phyloP scores from a whole-genome alignment of 92 coral and sea anemone genomes.

The Micromussa lordhowensis region DNA sequence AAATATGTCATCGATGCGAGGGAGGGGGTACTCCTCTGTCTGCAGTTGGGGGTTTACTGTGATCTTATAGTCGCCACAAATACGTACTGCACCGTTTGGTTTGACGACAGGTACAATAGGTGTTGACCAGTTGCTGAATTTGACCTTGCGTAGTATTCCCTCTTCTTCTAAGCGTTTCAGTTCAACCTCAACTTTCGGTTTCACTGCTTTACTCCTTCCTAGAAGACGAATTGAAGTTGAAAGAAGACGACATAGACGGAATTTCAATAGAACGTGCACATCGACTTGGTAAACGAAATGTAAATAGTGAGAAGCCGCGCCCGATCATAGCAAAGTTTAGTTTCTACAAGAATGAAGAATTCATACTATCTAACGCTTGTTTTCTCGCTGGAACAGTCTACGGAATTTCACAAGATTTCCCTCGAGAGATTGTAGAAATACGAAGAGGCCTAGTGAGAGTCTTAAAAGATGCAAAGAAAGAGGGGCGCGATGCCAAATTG shows the following conservation, averaged over 20 bases:
- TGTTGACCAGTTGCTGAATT: no score
- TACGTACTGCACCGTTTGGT: no score
- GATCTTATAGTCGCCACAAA: no score
- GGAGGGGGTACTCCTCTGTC: no score
- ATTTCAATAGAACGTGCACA: slow-evolving; percentile 40
- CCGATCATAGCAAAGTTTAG: slow-evolving; percentile 35
- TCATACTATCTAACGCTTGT: slow-evolving; percentile 10
- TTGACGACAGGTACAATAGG: no score
- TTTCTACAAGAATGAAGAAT: slow-evolving; percentile 20
- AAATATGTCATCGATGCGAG: no score
- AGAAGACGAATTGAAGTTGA: slow-evolving; percentile 20
- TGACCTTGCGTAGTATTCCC: no score
- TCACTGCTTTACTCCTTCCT: neutral
- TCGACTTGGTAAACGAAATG: slow-evolving; percentile 17
- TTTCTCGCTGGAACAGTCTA: neutral
- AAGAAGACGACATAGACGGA: slow-evolving; percentile 19
- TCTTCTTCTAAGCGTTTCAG: no score
- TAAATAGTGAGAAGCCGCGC: slow-evolving; percentile 1
- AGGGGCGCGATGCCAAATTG: slow-evolving; percentile 14
- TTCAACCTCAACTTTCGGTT: no score
- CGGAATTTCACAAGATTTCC: slow-evolving; percentile 19
- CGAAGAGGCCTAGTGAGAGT: slow-evolving; percentile 19
- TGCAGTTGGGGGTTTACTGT: no score
- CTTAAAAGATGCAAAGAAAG: slow-evolving; percentile 16
- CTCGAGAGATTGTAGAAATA: slow-evolving; percentile 26